Evolutionary conservation across 2,888 invertebrate species (phyloP), one percentile per base, ranked within the genome.

Genomic region (Tolmerus cingulatus): DNA sequence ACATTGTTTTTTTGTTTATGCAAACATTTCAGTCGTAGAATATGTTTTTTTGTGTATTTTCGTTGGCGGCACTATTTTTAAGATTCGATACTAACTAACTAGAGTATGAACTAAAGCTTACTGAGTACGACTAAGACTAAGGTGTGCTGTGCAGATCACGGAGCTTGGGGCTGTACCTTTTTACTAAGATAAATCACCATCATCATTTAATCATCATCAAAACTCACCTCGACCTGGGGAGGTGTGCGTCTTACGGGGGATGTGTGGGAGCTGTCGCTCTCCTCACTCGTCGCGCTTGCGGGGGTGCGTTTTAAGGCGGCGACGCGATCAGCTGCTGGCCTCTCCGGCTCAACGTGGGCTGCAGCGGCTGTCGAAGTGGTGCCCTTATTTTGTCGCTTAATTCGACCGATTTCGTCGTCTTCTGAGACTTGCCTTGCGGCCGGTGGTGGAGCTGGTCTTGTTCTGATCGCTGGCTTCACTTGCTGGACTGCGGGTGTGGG

Each of bases 381-480:
- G 87, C 94, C 95, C 92, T 97, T 97, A 91, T 97, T 97, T 93
- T 97, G 96, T 91, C 96, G 96, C 93, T 98, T 98, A 89, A 97
- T 96, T 90, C 96, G 95, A 12, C 96, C 94, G 89, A 98, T 97
- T 92, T 98, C 98, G 91, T 97, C 97, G 90, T 97, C 97, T 93
- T 98, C 98, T 91, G 97, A 97, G 89, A 96, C 94, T 92, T 97
- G 97, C 88, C 97, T 94, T 81, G 95, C 95, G 12, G 96, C 94
- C n/a, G 95, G 94, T 74, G 93, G 93, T 8, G 93, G 93, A 84
- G 94, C 93, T 82, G 92, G 92, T 91, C 92, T 91, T 90, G 93
- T 91, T 90, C 93, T 92, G 34, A 93, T 93, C 89, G 93, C 93
- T 87, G 94, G 93, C 90, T 94, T 94, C 12, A 93, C 93, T 91